A percentile compares a stretch with the other conserved stretches of the same genome.
Evolutionary conservation across 2,888 invertebrate genomes (phyloP).

Genomic region (Brachyopa scutellaris): DNA sequence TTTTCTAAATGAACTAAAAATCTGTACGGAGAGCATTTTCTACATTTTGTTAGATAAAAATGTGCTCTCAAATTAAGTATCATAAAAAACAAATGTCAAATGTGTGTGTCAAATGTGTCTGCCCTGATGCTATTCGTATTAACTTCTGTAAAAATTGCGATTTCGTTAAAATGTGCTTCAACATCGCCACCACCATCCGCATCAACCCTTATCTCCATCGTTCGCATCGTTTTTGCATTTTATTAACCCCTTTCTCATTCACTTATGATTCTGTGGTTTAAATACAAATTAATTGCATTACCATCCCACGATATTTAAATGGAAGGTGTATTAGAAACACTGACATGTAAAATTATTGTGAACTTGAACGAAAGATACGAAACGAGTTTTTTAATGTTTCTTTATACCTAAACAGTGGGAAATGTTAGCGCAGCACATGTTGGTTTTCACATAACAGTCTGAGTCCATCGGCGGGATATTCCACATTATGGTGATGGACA

Average conservation of each 20-base stretch:
- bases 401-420: not conserved
- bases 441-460: conserved; percentile 57
- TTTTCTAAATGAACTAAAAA: not conserved
- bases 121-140: no score
- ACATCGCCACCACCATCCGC: not conserved
- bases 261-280: conserved; percentile 1
- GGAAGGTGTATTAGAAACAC: conserved; percentile 23
- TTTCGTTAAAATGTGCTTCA: conserved; percentile 32
- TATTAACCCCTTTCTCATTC: conserved; percentile 47
- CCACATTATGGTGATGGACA: conserved; percentile 19
- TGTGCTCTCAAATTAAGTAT: no score
- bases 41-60: no score
- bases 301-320: conserved; percentile 57
- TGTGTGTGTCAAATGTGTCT: no score
- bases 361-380: conserved; percentile 5
- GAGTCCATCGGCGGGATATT: conserved; percentile 43
- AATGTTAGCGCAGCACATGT: conserved; percentile 45
- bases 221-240: not conserved
- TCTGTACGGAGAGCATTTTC: no score
- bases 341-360: conserved; percentile 11
- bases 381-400: not conserved
- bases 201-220: conserved; percentile 24
- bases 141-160: no score
- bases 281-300: conserved; percentile 68
- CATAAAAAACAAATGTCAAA: no score